Percentiles rank a stretch among this genome's conserved stretches.
phyloP scores from a whole-genome alignment of 2,888 invertebrate genomes.

The Dasypogon diadema region DNA sequence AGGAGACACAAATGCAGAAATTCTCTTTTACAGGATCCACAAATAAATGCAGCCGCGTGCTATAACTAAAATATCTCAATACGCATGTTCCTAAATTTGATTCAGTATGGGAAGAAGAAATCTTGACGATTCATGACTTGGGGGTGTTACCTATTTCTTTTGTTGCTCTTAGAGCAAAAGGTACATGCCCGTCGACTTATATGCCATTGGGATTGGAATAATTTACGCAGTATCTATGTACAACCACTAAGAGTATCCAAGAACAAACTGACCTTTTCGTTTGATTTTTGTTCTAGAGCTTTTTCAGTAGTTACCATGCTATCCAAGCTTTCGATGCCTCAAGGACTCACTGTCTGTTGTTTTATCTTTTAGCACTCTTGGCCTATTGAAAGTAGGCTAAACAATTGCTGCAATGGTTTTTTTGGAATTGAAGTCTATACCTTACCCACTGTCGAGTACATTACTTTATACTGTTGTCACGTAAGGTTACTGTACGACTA shows the following conservation, averaged over 20 bases:
- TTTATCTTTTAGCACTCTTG: slow-evolving; percentile 19
- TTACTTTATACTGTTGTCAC: slow-evolving; percentile 21
- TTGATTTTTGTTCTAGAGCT: slow-evolving; percentile 11
- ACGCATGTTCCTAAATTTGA: slow-evolving; percentile 39
- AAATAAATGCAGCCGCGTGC: slow-evolving; percentile 1
- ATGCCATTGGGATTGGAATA: slow-evolving; percentile 55
- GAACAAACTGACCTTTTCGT: slow-evolving; percentile 47
- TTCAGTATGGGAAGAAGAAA: slow-evolving; percentile 34
- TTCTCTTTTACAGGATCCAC: slow-evolving; percentile 30
- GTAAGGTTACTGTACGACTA: slow-evolving; percentile 25
- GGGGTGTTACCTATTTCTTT: slow-evolving; percentile 55
- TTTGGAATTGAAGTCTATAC: not conserved
- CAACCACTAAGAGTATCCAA: slow-evolving; percentile 26
- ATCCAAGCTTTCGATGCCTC: not conserved
- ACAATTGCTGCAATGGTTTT: slow-evolving; percentile 26
- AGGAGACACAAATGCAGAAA: not conserved
- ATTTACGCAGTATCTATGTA: slow-evolving; percentile 53
- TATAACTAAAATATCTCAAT: not conserved
- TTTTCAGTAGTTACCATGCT: slow-evolving; percentile 11
- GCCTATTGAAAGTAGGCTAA: slow-evolving; percentile 2
- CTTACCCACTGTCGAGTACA: not conserved
- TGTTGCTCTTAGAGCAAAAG: slow-evolving; percentile 51
- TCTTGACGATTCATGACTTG: slow-evolving; percentile 51
- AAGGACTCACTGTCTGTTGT: not conserved
- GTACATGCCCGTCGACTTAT: slow-evolving; percentile 55